Base-by-base conservation (phyloP, 37 sponge, comb jelly and placozoan genomes). In the Ianthella basta region DNA sequence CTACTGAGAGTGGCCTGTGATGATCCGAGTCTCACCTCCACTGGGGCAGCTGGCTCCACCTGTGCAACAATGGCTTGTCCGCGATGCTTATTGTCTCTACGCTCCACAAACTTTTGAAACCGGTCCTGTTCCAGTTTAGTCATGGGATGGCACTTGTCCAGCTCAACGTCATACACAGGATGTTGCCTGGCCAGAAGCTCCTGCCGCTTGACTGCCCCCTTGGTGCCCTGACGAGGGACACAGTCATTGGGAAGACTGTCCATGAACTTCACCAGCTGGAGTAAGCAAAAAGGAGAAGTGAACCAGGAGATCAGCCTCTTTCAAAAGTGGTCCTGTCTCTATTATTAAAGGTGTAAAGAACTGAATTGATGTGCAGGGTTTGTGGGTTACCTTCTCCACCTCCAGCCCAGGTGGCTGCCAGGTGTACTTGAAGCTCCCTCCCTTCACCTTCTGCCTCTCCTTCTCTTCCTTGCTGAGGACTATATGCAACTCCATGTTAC, bases 241-340 rank as follows among this genome's bases (percentile, higher is more conserved):
- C n/a, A 65, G 41, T 87, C 88, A 18, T 56, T 20, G 12, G 92
- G 88, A 4, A 92, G 83, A 65, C 72, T 78, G 34, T 83, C 36
- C 88, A 92, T 92, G 69, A 87, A 91, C 35, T 64, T 34, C 55
- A 85, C 66, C 16, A 91, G 83, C 92, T 91, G 39, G 30, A 59
- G 23, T 68, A 3, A 55, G 56, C 55, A 25, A 21, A 3, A 6
- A 79, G 4, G 5, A 53, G 34, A 8, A 21, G 33, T 12, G 34
- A 72, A n/a, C n/a, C n/a, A n/a, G n/a, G n/a, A n/a, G n/a, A n/a
- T n/a, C n/a, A n/a, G n/a, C n/a, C n/a, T n/a, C n/a, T n/a, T n/a
- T n/a, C 74, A 72, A 8, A 20, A n/a, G 29, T 35, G 25, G 37
- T 5, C 21, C 29, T 25, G 21, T 67, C 20, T 21, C 69, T 14